Base-by-base conservation (phyloP, 2,888 invertebrate genomes). In the Dolichomitus sp. region DNA sequence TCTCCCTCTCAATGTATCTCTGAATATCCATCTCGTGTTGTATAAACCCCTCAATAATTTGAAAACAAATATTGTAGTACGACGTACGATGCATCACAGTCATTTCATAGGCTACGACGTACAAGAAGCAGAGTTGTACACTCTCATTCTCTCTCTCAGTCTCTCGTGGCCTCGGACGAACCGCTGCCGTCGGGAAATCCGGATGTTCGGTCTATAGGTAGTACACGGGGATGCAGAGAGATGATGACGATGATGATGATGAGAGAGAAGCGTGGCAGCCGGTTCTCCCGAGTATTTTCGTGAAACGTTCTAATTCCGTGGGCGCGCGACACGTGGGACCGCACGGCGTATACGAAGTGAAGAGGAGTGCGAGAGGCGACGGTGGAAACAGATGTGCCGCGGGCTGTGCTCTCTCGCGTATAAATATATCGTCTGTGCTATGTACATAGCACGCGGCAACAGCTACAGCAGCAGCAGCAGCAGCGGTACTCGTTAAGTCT, bases 351-450 rank as follows among this genome's bases (percentile, higher is more conserved):
- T 30, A 73, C 68, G 48, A 72, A 63, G 48, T 52, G 80, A 68
- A 61, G 54, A 40, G 57, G 37, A 45, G 66, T 14, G 40, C 57
- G 74, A 72, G 74, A 72, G 72, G 72, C 78, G 80, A 78, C 83
- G 89, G 89, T 89, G 87, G 87, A 88, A 90, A 91, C 91, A 91
- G 91, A 91, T 91, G 91, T 88, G 88, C 86, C 85, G 59, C 68
- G 80, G 54, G 83, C 77, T 57, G 83, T 81, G 72, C 78, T 69
- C 82, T 70, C 54, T 77, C 50, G 86, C 86, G 84, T 90, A 90
- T 90, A 91, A 90, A 91, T 91, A 91, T 87, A 91, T 89, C 87
- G 86, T 70, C 52, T 70, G 79, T 79, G 65, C 68, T 61, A 66
- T 50, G 81, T 79, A 78, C 42, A 40, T 40, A 37, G 59, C 75